These are phyloP conservation scores for Nyleta sp. DNA, from an alignment of 2,888 invertebrate species.

Conservation along the genomic window DNA sequence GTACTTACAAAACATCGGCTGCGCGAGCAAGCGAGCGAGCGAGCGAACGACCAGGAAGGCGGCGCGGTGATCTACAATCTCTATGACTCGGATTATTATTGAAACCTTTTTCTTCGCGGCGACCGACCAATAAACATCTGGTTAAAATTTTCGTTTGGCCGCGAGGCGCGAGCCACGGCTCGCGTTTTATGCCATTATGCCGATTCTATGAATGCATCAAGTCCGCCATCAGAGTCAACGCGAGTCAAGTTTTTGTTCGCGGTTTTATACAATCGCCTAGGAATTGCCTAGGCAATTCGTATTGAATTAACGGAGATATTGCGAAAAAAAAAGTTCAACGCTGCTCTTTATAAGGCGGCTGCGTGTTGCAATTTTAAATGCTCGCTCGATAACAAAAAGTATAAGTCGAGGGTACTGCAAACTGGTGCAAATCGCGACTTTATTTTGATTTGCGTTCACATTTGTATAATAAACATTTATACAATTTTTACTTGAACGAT, in stretches of 20 bases:
- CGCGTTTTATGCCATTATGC: conserved; percentile 17
- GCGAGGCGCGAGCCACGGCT: too few species aligned
- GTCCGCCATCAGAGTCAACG: background rate
- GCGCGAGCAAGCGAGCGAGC: conserved; percentile 5
- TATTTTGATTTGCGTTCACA: too few species aligned
- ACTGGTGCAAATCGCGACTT: conserved; percentile 14
- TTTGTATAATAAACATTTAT: too few species aligned
- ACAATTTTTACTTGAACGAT: too few species aligned
- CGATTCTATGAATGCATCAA: conserved; percentile 56
- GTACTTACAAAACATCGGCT: conserved; percentile 59
- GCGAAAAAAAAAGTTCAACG: conserved; percentile 17
- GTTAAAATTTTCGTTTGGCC: conserved; percentile 65
- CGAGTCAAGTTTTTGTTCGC: conserved; percentile 34
- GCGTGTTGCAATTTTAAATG: conserved; percentile 26
- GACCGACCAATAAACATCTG: conserved; percentile 71
- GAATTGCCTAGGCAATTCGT: conserved; percentile 37
- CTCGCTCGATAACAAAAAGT: conserved; percentile 18
- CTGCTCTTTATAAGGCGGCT: conserved; percentile 13
- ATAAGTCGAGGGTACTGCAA: background rate
- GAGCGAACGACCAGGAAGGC: conserved; percentile 47
- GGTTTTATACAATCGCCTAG: conserved; percentile 37
- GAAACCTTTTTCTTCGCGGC: conserved; percentile 28
- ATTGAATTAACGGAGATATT: conserved; percentile 40
- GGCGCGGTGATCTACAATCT: conserved; percentile 53
- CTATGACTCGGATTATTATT: conserved; percentile 52